phyloP scores from a whole-genome alignment of 2,888 invertebrate genomes.

The Melanchra persicariae region DNA sequence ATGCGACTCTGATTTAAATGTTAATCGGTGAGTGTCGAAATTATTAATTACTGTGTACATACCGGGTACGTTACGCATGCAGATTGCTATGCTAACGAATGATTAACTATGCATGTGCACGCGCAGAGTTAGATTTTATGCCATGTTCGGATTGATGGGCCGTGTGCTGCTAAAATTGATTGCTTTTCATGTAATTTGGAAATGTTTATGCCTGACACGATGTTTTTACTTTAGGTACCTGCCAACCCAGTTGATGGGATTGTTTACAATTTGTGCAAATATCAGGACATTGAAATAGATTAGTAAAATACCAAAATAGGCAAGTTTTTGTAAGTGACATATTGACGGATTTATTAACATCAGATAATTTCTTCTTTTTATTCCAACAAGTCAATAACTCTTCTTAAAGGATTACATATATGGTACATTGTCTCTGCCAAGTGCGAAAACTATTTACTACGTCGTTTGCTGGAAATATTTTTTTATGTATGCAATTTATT shows the following conservation, averaged over 20 bases:
- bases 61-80: conserved; percentile 86
- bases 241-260: not conserved
- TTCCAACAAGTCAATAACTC: not conserved
- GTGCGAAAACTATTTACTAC: conserved; percentile 9
- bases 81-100: conserved; percentile 89
- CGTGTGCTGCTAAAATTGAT: conserved; percentile 60
- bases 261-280: conserved; percentile 14
- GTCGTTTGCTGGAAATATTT: not conserved
- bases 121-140: conserved; percentile 74
- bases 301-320: not conserved
- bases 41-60: conserved; percentile 87
- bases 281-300: not conserved
- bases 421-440: not conserved
- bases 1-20: conserved; percentile 83
- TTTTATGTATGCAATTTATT: conserved; percentile 26
- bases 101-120: conserved; percentile 87
- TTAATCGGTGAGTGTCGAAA: conserved; percentile 89
- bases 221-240: conserved; percentile 18
- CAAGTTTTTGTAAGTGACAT: too few species aligned
- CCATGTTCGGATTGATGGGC: conserved; percentile 67
- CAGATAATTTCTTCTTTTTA: too few species aligned
- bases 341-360: too few species aligned
- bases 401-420: not conserved
- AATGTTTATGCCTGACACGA: conserved; percentile 58
- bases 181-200: conserved; percentile 52